Base-by-base conservation (phyloP, 2,888 invertebrate species). In the Ariolimax columbianus region DNA sequence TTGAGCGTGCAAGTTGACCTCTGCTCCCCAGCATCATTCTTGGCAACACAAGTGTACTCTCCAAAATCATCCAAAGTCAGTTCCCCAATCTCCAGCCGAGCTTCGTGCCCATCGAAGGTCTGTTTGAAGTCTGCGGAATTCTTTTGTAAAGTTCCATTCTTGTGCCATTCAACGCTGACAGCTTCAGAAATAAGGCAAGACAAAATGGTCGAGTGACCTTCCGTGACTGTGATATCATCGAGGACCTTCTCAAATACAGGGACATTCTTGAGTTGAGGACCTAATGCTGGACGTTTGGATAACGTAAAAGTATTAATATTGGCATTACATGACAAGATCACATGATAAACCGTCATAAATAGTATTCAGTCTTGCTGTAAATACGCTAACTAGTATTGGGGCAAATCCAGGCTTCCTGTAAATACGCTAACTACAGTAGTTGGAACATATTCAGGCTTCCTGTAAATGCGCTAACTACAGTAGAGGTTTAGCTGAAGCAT, bases 1-100 rank as follows among this genome's bases (percentile, higher is more conserved):
- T 77, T 86, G 0, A 92, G 88, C 75, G 82, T 85, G 84, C 91
- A 91, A 11, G 89, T 88, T 11, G 88, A 87, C 38, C 87, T 88
- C n/a, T 88, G 84, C 78, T 91, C 90, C 30, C 90, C 91, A 51
- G 86, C 78, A 7, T 86, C 86, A 82, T 90, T 92, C 59, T 88
- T 88, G 43, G 91, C 88, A 43, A 89, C 88, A 83, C 92, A 92
- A 11, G 89, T 78, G 86, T 91, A 91, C 63, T 88, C 89, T 33
- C 92, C 92, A 72, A 82, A 86, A 84, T 92, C 92, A 63, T 91
- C 92, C 7, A 91, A 86, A 77, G 90, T 91, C 14, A 92, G 88
- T 80, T 92, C 92, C 11, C 78, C 88, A 36, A 92, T 91, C 82
- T 91, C 90, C 68, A 92, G 87, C 47, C 88, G 87, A 6, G 91